A percentile compares a stretch with the other conserved stretches of the same genome.
Conservation (phyloP, 2,888 invertebrate species). For the Bellardia bayeri region DNA sequence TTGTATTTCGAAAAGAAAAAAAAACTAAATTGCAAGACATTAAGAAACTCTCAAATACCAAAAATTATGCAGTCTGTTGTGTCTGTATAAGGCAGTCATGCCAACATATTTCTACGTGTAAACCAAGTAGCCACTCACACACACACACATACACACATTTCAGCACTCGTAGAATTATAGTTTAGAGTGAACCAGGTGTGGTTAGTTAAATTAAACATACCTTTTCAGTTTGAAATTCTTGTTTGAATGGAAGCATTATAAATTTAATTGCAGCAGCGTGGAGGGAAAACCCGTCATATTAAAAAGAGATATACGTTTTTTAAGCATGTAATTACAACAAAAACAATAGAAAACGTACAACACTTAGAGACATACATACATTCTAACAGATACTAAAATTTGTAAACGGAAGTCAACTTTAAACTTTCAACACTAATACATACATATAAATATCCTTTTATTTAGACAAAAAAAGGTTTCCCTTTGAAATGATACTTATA, state of each 20-base stretch:
- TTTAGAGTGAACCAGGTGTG: slow-evolving; percentile 65
- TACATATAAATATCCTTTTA: not conserved
- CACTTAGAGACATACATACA: no score
- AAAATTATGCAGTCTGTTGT: not conserved
- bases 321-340: slow-evolving; percentile 44
- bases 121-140: not conserved
- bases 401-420: slow-evolving; percentile 32
- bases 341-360: not conserved
- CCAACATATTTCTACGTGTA: not conserved
- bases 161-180: slow-evolving; percentile 7
- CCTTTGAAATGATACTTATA: not conserved
- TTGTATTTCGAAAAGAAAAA: not conserved
- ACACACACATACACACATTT: slow-evolving; percentile 17
- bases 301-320: slow-evolving; percentile 2
- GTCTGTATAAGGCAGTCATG: not conserved
- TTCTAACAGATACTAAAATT: slow-evolving; percentile 6
- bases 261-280: slow-evolving; percentile 18
- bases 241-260: slow-evolving; percentile 3
- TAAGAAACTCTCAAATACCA: not conserved
- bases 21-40: slow-evolving; percentile 42
- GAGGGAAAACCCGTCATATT: not conserved
- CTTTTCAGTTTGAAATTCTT: slow-evolving; percentile 1
- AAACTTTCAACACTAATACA: slow-evolving; percentile 23
- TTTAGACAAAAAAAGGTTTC: slow-evolving; percentile 13
- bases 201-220: slow-evolving; percentile 46